Evolutionary conservation across 2,888 invertebrate species (phyloP), one percentile per base, ranked within the genome.

Genomic region (Altica lythri): DNA sequence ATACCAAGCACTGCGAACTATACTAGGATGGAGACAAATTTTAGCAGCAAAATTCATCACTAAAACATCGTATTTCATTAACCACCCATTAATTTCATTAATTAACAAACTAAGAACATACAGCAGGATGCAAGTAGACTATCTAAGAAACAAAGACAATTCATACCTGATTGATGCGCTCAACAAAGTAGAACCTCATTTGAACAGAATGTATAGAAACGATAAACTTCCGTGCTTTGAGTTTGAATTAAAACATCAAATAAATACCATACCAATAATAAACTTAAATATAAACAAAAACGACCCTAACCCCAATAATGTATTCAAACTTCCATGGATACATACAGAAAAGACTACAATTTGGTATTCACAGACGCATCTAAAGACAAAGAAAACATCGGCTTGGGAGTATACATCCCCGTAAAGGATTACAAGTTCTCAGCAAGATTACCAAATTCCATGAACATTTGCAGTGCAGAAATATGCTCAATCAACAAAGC

Each of bases 391-490:
- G 6, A n/a, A 17, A 17, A 37, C 18, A 37, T 16, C n/a, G 17
- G 14, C 2, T 32, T 34, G 9, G 46, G 46, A 1, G 6, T 46
- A 2, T 34, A 35, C 19, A 46, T 46, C 8, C 46, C 46, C 8
- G 32, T 22, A 3, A 14, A 34, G n/a, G 9, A 46, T 46, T 46
- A 46, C 16, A 46, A 34, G 9, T 46, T 19, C 10, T 17, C 22
- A 17, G 9, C 25, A 14, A 46, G 46, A 34, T 8, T 46, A 34
- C n/a, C 16, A 13, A 19, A 34, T 14, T 10, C 19, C n/a, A 34
- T 12, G 4, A 16, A 34, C 17, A 46, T 46, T 10, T 46, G 46
- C 22, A 18, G 34, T 9, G 34, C 34, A 10, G 46, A 48, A 40
- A 46, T 19, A 34, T 34, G 5, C 4, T 22, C 8, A 17, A 37